Conservation (phyloP, 2,888 invertebrate species). For the Tenodera sinensis region DNA sequence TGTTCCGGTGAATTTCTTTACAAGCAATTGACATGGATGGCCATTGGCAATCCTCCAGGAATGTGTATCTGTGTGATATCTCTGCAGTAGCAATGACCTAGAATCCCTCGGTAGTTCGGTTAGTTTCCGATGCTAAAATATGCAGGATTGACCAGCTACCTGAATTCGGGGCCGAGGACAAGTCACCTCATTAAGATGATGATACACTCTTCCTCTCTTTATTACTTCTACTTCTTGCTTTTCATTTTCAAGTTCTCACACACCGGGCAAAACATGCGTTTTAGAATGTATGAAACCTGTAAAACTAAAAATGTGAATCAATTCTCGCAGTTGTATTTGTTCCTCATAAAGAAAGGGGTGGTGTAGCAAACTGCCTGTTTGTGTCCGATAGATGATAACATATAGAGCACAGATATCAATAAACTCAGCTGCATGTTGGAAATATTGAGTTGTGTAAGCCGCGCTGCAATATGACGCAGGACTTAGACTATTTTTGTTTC, state of each 20-base stretch:
- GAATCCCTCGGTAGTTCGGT: not conserved
- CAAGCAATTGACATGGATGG: not conserved
- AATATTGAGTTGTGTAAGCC: too few species aligned
- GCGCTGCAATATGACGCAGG: too few species aligned
- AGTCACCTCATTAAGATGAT: not conserved
- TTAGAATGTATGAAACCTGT: too few species aligned
- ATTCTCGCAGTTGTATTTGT: too few species aligned
- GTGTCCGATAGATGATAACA: too few species aligned
- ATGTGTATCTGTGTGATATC: not conserved
- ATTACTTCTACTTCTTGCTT: not conserved
- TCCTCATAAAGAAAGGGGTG: too few species aligned
- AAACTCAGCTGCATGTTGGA: too few species aligned
- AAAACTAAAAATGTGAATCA: too few species aligned
- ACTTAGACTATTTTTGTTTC: too few species aligned
- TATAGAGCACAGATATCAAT: too few species aligned
- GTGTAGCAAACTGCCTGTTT: too few species aligned
- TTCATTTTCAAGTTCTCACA: not conserved
- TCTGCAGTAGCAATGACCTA: conserved; percentile 2
- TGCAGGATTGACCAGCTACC: not conserved
- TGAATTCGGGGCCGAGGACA: not conserved
- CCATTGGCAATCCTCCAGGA: not conserved
- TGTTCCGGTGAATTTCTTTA: not conserved
- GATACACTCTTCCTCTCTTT: not conserved
- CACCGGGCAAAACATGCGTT: too few species aligned
- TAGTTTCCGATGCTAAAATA: not conserved